Conservation (phyloP, 2,797 vertebrate species). For the Pantherophis alleghaniensis region DNA sequence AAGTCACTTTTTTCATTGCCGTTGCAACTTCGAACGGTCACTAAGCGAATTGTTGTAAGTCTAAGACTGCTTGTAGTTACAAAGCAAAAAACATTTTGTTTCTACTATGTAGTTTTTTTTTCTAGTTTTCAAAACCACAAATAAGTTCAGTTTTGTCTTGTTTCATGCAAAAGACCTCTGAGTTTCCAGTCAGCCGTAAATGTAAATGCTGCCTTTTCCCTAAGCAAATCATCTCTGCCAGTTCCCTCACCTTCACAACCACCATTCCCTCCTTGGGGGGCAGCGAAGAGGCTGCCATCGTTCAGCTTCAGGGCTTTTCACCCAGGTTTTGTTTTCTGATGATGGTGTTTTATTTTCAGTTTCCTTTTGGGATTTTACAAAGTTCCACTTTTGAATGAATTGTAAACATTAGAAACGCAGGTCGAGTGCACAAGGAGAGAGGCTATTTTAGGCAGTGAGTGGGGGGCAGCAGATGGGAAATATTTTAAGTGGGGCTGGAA, state of each 20-base stretch:
- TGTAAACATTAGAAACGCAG: not conserved
- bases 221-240: not conserved
- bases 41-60: not conserved
- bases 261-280: not conserved
- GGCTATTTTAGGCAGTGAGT: not conserved
- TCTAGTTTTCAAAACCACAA: not conserved
- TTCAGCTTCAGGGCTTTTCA: not conserved
- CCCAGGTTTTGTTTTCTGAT: not conserved
- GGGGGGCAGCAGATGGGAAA: not conserved
- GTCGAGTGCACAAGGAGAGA: not conserved
- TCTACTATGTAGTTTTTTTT: not conserved
- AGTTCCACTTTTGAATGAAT: not conserved
- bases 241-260: not conserved
- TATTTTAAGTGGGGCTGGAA: not conserved
- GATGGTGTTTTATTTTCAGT: not conserved
- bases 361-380: not conserved
- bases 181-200: not conserved
- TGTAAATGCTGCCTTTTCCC: not conserved
- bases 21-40: accelerated
- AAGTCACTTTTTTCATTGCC: not conserved
- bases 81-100: not conserved
- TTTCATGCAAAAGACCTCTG: not conserved
- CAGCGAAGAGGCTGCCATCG: not conserved
- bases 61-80: not conserved
- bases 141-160: not conserved